Conservation (phyloP, 1,140 invertebrate species). For the Bombus consobrinus region DNA sequence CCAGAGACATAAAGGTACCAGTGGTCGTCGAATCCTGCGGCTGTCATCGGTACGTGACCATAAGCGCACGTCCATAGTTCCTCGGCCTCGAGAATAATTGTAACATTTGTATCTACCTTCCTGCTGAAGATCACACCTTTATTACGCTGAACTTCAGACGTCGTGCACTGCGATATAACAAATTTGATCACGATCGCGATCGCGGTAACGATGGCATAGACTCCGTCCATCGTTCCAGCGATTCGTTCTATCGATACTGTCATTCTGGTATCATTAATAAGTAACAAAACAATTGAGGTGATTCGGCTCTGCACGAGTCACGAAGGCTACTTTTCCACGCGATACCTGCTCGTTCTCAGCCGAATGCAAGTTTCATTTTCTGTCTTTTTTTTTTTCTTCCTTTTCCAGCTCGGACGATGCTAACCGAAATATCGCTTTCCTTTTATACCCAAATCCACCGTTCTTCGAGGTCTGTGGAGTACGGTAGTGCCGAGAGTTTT, state of each 20-base stretch:
- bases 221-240: not conserved
- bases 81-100: constrained; percentile 41
- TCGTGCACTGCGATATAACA: constrained; percentile 23
- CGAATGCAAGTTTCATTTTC: constrained; percentile 1
- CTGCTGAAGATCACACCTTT: constrained; percentile 23
- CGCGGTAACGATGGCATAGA: constrained; percentile 14
- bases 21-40: constrained; percentile 64
- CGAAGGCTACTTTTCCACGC: constrained; percentile 6
- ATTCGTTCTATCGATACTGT: not conserved
- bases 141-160: constrained; percentile 18
- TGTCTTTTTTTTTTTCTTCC: not conserved
- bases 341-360: constrained; percentile 17
- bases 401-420: not conserved
- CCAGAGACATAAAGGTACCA: constrained; percentile 47
- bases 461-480: constrained; percentile 17
- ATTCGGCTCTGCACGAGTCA: not conserved
- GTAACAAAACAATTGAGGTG: not conserved
- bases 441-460: not conserved
- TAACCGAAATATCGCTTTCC: constrained; percentile 1
- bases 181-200: constrained; percentile 4
- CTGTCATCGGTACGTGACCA: constrained; percentile 73
- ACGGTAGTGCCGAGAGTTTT: constrained; percentile 30
- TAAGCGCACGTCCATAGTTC: constrained; percentile 65
- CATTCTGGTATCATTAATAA: not conserved
- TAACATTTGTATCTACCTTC: constrained; percentile 9